A percentile compares a stretch with the other conserved stretches of the same genome.
phyloP scores from a whole-genome alignment of 1,140 invertebrate genomes.

The Eueides isabella region DNA sequence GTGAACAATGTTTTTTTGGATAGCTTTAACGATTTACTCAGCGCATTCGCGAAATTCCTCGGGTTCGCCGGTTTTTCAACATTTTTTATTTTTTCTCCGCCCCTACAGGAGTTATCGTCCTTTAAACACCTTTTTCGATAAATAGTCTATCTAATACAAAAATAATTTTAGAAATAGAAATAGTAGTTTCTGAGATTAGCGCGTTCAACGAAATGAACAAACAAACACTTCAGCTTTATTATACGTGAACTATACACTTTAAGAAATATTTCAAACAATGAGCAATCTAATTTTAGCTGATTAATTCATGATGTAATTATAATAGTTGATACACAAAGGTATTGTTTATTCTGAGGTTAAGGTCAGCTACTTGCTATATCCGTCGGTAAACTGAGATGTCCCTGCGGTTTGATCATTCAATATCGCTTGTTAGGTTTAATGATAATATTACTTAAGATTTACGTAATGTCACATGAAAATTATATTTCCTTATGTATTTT shows the following conservation, averaged over 20 bases:
- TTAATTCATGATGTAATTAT: neutral
- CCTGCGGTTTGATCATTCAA: constrained; percentile 62
- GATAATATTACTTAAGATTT: constrained; percentile 1
- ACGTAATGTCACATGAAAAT: neutral
- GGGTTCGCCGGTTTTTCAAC: too few relatives aligned
- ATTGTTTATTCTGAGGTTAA: constrained; percentile 21
- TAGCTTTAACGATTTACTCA: too few relatives aligned
- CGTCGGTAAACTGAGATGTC: constrained; percentile 54
- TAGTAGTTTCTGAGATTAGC: too few relatives aligned
- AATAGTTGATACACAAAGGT: constrained; percentile 1
- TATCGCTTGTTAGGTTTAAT: constrained; percentile 45
- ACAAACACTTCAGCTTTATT: too few relatives aligned
- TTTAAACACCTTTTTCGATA: too few relatives aligned
- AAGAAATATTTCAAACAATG: neutral
- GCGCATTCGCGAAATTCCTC: too few relatives aligned
- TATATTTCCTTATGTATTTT: neutral
- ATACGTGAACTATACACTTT: neutral
- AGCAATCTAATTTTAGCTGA: neutral
- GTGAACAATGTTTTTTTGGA: too few relatives aligned
- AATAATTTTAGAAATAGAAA: too few relatives aligned
- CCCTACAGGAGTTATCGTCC: too few relatives aligned
- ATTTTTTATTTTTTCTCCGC: too few relatives aligned
- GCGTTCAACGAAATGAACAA: too few relatives aligned
- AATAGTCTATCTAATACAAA: too few relatives aligned
- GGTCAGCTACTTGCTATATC: constrained; percentile 35